Base-by-base conservation (phyloP, 2,797 vertebrate genomes). In the Mormyrops attenuatus region DNA sequence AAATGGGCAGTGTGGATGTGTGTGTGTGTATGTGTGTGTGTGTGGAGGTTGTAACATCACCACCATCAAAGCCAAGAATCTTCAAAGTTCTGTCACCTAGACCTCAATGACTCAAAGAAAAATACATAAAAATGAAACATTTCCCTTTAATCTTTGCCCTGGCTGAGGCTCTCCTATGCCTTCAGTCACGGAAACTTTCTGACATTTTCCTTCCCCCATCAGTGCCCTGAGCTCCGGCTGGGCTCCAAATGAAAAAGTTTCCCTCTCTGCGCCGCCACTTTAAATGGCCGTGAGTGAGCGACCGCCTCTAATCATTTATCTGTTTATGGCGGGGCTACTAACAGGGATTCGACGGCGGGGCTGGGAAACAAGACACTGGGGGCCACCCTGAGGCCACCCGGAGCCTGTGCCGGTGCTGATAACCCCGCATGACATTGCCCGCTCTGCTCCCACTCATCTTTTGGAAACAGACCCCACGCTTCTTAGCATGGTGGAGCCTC, bases 21-120 rank as follows among this genome's bases (percentile, higher is more conserved):
- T 26, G 38, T 44, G 41, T 47, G 44, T 22, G 44, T 8, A 44
- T 6, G 63, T 50, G 22, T 57, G 55, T 15, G 2, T 52, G 3
- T 73, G 52, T 49, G 77, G 77, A 88, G 55, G 22, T 30, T 84
- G 44, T 88, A 41, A 85, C 26, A 13, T 66, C 44, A 69, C 50
- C 15, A 85, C 57, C 89, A 88, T 90, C 86, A 88, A 90, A 90
- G 89, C 53, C 20, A 13, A 50, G 22, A 85, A 55, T 88, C 55
- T 90, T 88, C 77, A 90, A 88, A 85, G 57, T 85, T 85, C 89
- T 85, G 88, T 69, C 47, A 66, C 77, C 77, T 17, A 63, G 80
- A 55, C 20, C 89, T 88, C 55, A 20, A 57, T 4, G 41, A 44
- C 73, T 63, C 50, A 85, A 85, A 85, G 89, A 77, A 88, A 77